These are phyloP conservation scores for Rhadina sibilatrix DNA, from an alignment of 2,113 vertebrate species.

Conservation along the genomic window DNA sequence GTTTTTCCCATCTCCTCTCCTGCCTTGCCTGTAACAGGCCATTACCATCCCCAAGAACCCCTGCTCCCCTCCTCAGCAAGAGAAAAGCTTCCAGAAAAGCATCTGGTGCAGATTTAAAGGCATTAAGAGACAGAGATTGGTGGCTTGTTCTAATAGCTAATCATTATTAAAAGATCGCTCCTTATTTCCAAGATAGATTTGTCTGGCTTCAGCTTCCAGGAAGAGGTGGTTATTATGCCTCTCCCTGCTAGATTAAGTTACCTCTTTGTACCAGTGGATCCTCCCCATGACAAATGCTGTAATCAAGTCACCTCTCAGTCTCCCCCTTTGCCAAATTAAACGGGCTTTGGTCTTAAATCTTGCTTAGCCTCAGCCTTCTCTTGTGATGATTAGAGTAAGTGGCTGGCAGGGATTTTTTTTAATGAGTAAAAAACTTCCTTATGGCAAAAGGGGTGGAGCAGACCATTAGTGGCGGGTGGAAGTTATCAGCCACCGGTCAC, in stretches of 20 bases:
- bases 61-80: neutral
- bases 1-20: neutral
- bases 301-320: conserved; percentile 43
- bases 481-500: accelerated
- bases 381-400: neutral
- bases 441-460: neutral
- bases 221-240: conserved; percentile 43
- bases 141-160: conserved; percentile 60
- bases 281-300: neutral
- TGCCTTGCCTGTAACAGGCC: neutral
- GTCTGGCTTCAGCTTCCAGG: conserved; percentile 56
- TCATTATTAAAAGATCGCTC: conserved; percentile 47
- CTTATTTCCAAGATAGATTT: conserved; percentile 49
- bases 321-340: conserved; percentile 23
- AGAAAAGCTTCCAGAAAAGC: conserved; percentile 55
- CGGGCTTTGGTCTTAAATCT: neutral
- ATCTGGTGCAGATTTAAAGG: conserved; percentile 55
- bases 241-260: conserved; percentile 41
- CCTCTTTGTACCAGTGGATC: neutral
- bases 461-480: neutral
- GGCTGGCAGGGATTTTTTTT: neutral
- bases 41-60: neutral
- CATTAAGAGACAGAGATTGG: conserved; percentile 47
- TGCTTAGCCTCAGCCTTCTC: neutral
- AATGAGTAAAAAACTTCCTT: neutral